Evolutionary conservation across 2,888 invertebrate species (phyloP).

Genomic region (Macaria notata): DNA sequence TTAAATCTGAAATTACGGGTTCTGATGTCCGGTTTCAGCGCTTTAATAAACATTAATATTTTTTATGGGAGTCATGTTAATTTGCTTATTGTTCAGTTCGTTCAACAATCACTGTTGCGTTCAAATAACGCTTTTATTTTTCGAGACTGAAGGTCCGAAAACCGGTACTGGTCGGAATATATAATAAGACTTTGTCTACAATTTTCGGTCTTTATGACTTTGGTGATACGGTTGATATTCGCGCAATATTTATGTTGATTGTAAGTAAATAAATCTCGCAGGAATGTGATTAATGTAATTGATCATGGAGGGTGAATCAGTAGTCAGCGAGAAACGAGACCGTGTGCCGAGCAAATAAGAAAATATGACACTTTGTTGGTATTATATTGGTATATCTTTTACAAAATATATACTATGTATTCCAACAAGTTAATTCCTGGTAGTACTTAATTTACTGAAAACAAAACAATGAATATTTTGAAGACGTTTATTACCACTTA

Average conservation of each 20-base stretch:
- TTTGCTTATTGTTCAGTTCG: slow-evolving; percentile 15
- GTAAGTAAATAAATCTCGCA: slow-evolving; percentile 12
- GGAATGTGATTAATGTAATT: slow-evolving; percentile 33
- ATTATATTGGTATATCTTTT: neutral
- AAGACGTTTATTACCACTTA: no score
- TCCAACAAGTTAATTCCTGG: no score
- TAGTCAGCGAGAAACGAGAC: slow-evolving; percentile 18
- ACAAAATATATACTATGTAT: no score
- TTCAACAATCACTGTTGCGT: slow-evolving; percentile 8
- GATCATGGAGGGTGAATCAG: slow-evolving; percentile 31
- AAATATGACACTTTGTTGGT: slow-evolving; percentile 12
- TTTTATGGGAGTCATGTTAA: slow-evolving; percentile 32
- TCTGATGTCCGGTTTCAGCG: slow-evolving; percentile 34
- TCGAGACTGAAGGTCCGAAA: slow-evolving; percentile 2
- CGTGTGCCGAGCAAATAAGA: slow-evolving; percentile 23
- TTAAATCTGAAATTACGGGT: slow-evolving; percentile 33
- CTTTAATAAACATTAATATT: slow-evolving; percentile 40
- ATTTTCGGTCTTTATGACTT: neutral
- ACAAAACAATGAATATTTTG: no score
- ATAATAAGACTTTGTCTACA: neutral
- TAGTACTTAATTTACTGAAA: no score
- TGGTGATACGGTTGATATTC: slow-evolving; percentile 8
- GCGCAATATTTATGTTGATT: slow-evolving; percentile 4
- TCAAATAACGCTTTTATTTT: slow-evolving; percentile 5
- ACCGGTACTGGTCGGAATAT: neutral